Evolutionary conservation across 2,113 vertebrate genomes (phyloP), one percentile per base, ranked within the genome.

Genomic region (Sapayoa aenigma): DNA sequence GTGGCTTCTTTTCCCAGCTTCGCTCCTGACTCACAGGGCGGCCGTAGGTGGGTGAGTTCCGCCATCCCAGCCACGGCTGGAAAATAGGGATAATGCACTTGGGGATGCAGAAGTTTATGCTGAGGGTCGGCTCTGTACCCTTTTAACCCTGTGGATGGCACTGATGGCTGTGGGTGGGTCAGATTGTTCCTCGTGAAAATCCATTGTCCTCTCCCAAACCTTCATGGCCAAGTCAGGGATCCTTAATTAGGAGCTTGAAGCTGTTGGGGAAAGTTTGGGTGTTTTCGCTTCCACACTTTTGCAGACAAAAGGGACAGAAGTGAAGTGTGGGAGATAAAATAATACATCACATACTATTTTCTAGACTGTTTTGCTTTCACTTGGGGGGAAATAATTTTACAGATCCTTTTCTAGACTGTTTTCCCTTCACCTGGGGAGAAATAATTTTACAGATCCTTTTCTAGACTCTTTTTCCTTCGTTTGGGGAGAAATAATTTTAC

Each of bases 1-100:
- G 69, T 6, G 93, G 84, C 55, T 69, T 53, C 87, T 59, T 89
- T 96, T 96, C 96, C 94, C 96, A 96, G 94, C 95, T 75, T 52
- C 53, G 77, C 91, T 84, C 67, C 80, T 53, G 44, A 82, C 93
- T 93, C 91, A 75, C 52, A 2, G 92, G 90, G 85, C 23, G 90
- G 53, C 55, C 1, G 31, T 28, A 71, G 87, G 63, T 46, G 87
- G 59, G 58, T 47, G 81, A 30, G 41, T 62, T 79, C 85, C 17
- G 1, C 82, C 21, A 10, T 12, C 52, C 50, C 50, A 39, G 69
- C 87, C 56, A 33, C 2, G 35, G 50, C 53, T 79, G 75, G 93
- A 7, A 89, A 95, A 78, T 0, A 3, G 81, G 91, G 81, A 78
- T 56, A 52, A 66, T 9, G 25, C 77, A 18, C 30, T 41, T 27